Base-by-base conservation (phyloP, 2,888 invertebrate genomes). In the Dasypolia templi region DNA sequence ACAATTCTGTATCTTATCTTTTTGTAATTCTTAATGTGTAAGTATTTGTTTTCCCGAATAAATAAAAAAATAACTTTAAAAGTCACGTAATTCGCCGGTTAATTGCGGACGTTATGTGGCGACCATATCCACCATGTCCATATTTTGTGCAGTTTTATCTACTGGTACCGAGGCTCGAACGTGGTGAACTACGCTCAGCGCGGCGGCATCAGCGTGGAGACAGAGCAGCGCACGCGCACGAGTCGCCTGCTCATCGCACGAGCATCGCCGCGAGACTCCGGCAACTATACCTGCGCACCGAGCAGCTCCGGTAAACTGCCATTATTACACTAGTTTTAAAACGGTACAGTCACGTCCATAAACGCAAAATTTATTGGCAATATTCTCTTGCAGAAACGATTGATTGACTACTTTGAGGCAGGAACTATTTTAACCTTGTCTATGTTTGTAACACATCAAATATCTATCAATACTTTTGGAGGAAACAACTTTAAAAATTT, bases 201-300 rank as follows among this genome's bases (percentile, higher is more conserved):
- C 74, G 98, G 98, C 69, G 98, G 98, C 67, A 98, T 99, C 91
- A 98, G 98, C 91, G 97, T 99, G 85, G 98, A 98, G 93, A 98
- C 98, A 35, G 98, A 98, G 93, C 98, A 98, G 91, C 97, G 98
- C 67, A 97, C 98, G 71, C 98, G 98, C 78, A 98, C 98, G 75
- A 98, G 98, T 87, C 97, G 98, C 87, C 97, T 99, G 84, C 97
- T 98, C 88, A 98, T 99, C 90, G 98, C 98, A 73, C 97, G 98
- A 89, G 99, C 99, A 59, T 97, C 98, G 86, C 97, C 98, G 56
- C 96, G 97, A 72, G 98, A 98, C 96, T 98, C 98, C 62, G 99
- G 99, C 88, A 98, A 98, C 96, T 99, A 99, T 93, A 99, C 99
- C 77, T 99, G 99, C 94, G 98, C 98, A 87, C 98, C 99, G 73